A percentile compares a stretch with the other conserved stretches of the same genome.
phyloP scores from a whole-genome alignment of 2,888 invertebrate species.

The Ophioninae sp. region DNA sequence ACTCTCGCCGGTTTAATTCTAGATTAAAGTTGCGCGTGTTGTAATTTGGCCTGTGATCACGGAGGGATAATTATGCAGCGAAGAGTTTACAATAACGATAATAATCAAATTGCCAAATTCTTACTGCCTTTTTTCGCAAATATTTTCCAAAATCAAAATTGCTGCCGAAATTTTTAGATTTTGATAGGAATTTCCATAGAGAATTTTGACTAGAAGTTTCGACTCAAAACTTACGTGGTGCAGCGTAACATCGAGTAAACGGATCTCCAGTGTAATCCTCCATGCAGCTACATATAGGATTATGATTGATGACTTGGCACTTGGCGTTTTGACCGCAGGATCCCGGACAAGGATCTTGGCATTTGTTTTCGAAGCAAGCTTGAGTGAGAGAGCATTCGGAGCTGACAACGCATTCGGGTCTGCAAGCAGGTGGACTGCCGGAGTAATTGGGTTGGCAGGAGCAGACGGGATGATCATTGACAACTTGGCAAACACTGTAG shows the following conservation, averaged over 20 bases:
- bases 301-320: conserved; percentile 91
- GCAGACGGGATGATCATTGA: conserved; percentile 87
- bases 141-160: neutral
- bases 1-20: no score
- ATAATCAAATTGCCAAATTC: no score
- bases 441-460: conserved; percentile 87
- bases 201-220: neutral
- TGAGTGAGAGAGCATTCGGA: conserved; percentile 89
- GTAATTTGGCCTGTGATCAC: no score
- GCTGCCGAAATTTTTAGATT: neutral
- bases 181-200: no score
- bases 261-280: conserved; percentile 90
- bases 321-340: conserved; percentile 90
- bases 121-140: neutral
- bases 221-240: conserved; percentile 82
- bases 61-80: no score
- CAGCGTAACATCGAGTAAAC: conserved; percentile 83
- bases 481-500: conserved; percentile 88
- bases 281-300: conserved; percentile 90
- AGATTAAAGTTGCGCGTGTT: no score
- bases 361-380: conserved; percentile 90
- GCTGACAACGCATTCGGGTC: conserved; percentile 91
- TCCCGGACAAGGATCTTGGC: conserved; percentile 90
- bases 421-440: conserved; percentile 90
- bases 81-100: no score